phyloP scores from a whole-genome alignment of 2,797 vertebrate species.

The Phataginus tetradactyla region DNA sequence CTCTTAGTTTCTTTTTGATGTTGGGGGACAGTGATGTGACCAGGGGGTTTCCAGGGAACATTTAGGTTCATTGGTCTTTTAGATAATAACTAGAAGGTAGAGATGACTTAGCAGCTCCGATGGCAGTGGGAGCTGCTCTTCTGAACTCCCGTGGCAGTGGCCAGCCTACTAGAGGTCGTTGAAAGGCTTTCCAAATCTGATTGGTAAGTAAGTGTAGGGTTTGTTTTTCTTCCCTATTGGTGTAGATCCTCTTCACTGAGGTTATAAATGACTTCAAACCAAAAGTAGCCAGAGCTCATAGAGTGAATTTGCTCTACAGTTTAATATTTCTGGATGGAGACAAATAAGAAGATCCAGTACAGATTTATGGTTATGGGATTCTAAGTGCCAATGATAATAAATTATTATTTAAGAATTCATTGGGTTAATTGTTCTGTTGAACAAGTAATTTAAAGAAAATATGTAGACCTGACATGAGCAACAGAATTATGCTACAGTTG shows the following conservation, averaged over 20 bases:
- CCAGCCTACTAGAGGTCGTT: background rate
- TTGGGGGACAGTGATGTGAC: background rate
- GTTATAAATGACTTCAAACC: background rate
- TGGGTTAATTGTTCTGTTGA: slow-evolving; percentile 56
- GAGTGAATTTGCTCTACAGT: background rate
- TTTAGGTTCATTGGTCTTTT: background rate
- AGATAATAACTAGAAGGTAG: background rate
- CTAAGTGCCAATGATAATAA: background rate
- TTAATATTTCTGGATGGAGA: slow-evolving; percentile 32
- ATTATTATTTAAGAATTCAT: slow-evolving; percentile 48
- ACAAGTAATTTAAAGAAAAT: slow-evolving; percentile 62
- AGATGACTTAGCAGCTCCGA: background rate
- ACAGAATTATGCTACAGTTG: slow-evolving; percentile 30
- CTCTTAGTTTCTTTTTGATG: background rate
- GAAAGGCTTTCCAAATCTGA: background rate
- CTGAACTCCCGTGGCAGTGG: background rate
- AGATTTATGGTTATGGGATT: slow-evolving; percentile 39
- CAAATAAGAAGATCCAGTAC: background rate
- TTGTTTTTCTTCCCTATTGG: background rate
- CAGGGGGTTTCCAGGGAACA: background rate
- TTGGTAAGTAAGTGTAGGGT: background rate
- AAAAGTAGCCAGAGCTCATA: background rate
- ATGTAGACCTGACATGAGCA: slow-evolving; percentile 12
- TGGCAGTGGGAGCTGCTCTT: background rate
- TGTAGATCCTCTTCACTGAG: background rate